phyloP scores from a whole-genome alignment of 2,797 vertebrate species.

The Kryptolebias ocellatus region DNA sequence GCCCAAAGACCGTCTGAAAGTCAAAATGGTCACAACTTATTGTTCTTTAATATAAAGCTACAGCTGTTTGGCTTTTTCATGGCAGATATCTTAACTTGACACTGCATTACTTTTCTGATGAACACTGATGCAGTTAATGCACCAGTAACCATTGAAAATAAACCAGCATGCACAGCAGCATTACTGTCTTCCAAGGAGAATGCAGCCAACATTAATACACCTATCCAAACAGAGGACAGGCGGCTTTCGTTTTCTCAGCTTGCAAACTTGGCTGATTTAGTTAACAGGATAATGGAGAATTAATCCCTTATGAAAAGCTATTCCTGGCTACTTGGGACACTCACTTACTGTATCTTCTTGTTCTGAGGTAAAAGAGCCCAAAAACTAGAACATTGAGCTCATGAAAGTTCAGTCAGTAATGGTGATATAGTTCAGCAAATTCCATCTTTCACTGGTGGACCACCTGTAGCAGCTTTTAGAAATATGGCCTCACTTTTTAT shows the following conservation, averaged over 20 bases:
- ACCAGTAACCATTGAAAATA: conserved; percentile 3
- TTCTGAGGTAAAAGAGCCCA: too few relatives aligned
- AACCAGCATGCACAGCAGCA: neutral
- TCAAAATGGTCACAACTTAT: too few relatives aligned
- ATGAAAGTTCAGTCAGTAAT: conserved; percentile 34
- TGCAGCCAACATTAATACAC: conserved; percentile 35
- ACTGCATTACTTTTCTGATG: neutral
- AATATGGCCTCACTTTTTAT: conserved; percentile 7
- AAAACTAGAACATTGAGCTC: conserved; percentile 31
- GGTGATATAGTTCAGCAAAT: neutral
- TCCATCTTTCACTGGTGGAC: conserved; percentile 11
- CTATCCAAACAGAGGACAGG: conserved; percentile 13
- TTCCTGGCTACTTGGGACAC: conserved; percentile 27
- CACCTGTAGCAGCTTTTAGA: conserved; percentile 23
- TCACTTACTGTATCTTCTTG: too few relatives aligned
- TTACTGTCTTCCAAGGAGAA: conserved; percentile 22
- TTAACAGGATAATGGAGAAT: conserved; percentile 46
- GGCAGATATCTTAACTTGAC: neutral
- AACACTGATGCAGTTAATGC: neutral
- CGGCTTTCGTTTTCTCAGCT: conserved; percentile 71
- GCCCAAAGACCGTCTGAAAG: too few relatives aligned
- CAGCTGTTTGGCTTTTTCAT: neutral
- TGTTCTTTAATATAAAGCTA: neutral
- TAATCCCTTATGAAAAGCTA: conserved; percentile 35
- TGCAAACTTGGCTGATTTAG: conserved; percentile 71